Base-by-base conservation (phyloP, 2,888 invertebrate genomes). In the Lydus trimaculatus region DNA sequence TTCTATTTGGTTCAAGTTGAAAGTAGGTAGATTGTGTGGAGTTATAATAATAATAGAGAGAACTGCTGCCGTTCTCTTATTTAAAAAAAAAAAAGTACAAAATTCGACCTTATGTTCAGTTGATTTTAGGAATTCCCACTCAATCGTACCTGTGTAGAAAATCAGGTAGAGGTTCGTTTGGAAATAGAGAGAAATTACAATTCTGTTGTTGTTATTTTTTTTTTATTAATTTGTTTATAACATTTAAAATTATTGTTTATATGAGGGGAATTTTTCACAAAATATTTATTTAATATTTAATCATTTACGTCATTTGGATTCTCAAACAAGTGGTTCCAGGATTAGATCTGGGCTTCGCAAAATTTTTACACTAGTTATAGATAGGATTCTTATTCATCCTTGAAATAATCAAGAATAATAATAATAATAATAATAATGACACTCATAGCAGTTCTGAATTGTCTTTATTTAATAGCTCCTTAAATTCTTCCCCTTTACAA, bases 1-100 rank as follows among this genome's bases (percentile, higher is more conserved):
- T 58, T 59, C 28, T 72, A 70, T 70, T 72, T 71, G 73, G 72
- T 73, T 67, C 69, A 73, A 75, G 73, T 75, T 73, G 75, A 75
- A 75, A 75, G 75, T 75, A 75, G 75, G 75, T 72, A 70, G 65
- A 58, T 66, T 67, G 69, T 63, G 39, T 39, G 39, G n/a, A 39
- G 39, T 39, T 39, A n/a, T 15, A 15, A 39, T 39, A 39, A 43
- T 17, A 43, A 43, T 15, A 36, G 13, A 36, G 36, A 36, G 36
- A 43, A 43, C 17, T 17, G 43, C 43, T 6, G 71, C 71, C 75
- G 71, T 75, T 75, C 75, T 71, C 75, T 72, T 63, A 63, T 56
- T 60, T 43, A 17, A 1, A 13, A 36, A 11, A 11, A 11, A 33
- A 33, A 11, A 6, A 9, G 11, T 17, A 17, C 17, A n/a, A 43